These are phyloP conservation scores for Ostrea edulis DNA, from an alignment of 1,140 invertebrate genomes.

Conservation along the genomic window DNA sequence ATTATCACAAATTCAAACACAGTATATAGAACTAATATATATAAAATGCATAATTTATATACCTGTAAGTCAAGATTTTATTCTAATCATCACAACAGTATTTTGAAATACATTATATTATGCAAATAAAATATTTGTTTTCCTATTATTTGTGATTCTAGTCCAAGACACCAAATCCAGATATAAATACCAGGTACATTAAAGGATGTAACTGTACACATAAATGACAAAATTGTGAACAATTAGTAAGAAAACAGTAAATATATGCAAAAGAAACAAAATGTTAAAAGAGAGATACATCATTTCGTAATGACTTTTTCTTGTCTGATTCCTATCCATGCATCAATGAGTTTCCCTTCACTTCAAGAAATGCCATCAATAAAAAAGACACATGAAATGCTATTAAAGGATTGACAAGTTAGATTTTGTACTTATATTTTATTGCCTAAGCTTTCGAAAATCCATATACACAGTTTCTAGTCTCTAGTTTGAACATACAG, in stretches of 20 bases:
- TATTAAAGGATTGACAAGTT: conserved; percentile 26
- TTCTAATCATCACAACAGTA: not conserved
- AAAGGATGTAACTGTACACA: conserved; percentile 10
- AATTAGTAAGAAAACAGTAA: conserved; percentile 23
- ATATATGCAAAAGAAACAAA: conserved; percentile 39
- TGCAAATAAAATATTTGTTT: conserved; percentile 7
- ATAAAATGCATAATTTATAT: conserved; percentile 16
- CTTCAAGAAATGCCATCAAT: conserved; percentile 11
- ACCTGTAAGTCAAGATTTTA: conserved; percentile 15
- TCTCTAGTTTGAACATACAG: not conserved
- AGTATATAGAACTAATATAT: not conserved
- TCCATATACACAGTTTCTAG: not conserved
- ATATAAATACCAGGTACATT: conserved; percentile 14
- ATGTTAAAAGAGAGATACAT: conserved; percentile 35
- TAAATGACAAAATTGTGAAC: conserved; percentile 35
- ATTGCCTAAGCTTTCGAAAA: not conserved
- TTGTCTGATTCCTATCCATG: conserved; percentile 4
- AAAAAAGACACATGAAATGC: conserved; percentile 24
- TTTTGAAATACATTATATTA: conserved; percentile 2
- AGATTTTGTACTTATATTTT: conserved; percentile 20
- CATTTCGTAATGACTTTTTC: not conserved
- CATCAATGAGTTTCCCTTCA: conserved; percentile 5
- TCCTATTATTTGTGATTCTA: not conserved
- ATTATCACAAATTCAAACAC: conserved; percentile 19
- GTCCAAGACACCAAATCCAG: conserved; percentile 17